These are phyloP conservation scores for Coptotermes formosanus DNA, from an alignment of 1,140 invertebrate genomes.

Conservation along the genomic window DNA sequence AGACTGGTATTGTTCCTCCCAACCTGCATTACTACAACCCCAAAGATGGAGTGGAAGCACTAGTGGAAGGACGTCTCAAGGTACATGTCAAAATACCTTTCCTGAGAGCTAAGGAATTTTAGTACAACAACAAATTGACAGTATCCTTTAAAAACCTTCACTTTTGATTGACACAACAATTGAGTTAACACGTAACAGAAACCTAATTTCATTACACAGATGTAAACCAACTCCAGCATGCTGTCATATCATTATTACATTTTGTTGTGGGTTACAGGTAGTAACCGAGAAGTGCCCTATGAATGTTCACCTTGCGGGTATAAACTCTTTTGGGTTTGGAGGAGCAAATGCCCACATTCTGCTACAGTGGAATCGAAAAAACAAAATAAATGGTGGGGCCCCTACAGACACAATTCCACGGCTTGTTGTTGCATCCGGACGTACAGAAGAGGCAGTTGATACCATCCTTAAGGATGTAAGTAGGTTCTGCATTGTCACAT, in stretches of 20 bases:
- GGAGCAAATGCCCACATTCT: conserved; percentile 66
- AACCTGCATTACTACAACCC: conserved; percentile 65
- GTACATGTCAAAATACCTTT: conserved; percentile 45
- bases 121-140: no score
- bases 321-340: conserved; percentile 71
- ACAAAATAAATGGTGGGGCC: conserved; percentile 39
- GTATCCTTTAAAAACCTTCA: no score
- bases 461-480: conserved; percentile 46
- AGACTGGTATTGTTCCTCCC: conserved; percentile 58
- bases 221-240: no score
- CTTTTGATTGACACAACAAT: no score
- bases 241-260: no score
- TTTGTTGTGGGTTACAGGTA: conserved; percentile 44
- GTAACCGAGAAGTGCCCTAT: conserved; percentile 55
- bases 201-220: no score
- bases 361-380: conserved; percentile 49
- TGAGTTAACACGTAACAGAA: no score
- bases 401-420: conserved; percentile 43
- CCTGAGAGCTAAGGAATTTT: no score
- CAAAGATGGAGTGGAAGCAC: conserved; percentile 60
- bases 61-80: conserved; percentile 59
- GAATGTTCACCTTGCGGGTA: conserved; percentile 57
- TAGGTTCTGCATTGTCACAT: neutral
- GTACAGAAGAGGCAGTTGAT: conserved; percentile 59
- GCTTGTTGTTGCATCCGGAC: conserved; percentile 54